Evolutionary conservation across 2,113 vertebrate species (phyloP).

Genomic region (Tetrax tetrax): DNA sequence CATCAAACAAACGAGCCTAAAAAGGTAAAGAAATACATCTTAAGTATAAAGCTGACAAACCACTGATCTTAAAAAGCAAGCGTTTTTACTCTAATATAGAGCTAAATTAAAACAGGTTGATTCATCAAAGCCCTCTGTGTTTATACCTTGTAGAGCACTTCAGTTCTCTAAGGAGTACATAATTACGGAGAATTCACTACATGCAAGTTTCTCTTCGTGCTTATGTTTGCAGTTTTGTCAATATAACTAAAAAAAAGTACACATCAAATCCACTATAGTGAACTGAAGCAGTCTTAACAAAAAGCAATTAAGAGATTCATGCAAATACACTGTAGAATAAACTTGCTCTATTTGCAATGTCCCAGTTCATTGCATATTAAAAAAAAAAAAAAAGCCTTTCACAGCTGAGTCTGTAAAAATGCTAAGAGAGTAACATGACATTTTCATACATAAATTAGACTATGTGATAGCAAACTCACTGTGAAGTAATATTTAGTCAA

Average conservation of each 20-base stretch:
- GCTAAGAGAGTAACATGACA: background rate
- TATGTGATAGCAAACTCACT: background rate
- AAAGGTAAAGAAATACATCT: background rate
- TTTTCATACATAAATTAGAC: background rate
- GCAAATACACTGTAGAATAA: background rate
- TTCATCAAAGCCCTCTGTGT: background rate
- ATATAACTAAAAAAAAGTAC: background rate
- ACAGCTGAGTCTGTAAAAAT: background rate
- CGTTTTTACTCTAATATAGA: background rate
- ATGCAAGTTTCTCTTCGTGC: background rate
- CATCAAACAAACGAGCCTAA: constrained; percentile 92
- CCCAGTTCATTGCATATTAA: background rate
- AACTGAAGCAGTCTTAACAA: background rate
- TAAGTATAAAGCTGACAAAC: background rate
- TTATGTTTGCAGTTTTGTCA: background rate
- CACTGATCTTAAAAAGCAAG: background rate
- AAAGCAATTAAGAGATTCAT: background rate
- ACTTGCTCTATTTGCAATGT: background rate
- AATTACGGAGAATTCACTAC: background rate
- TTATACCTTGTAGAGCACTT: background rate
- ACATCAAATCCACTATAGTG: background rate
- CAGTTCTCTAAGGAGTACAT: background rate
- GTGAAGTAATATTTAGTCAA: background rate
- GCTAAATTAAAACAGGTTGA: background rate
- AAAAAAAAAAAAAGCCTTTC: background rate